These are phyloP conservation scores for Nettapus auritus DNA, from an alignment of 2,113 vertebrate species.

Conservation along the genomic window DNA sequence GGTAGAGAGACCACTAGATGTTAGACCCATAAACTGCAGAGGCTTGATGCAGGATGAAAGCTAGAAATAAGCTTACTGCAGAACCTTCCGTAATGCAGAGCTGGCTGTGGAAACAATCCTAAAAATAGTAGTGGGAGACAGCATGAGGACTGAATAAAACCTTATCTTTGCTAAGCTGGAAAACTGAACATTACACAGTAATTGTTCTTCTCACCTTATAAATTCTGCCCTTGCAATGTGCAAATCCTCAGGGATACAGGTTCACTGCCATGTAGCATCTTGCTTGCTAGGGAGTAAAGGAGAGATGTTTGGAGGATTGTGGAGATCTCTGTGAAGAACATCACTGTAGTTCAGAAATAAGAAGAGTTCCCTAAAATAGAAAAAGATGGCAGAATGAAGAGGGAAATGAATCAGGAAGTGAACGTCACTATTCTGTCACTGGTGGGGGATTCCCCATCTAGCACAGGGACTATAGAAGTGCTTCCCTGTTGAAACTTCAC, in stretches of 20 bases:
- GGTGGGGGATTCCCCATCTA: neutral
- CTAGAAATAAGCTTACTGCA: neutral
- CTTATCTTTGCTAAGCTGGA: constrained; percentile 1
- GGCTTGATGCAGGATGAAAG: neutral
- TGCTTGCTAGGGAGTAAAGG: neutral
- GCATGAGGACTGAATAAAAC: neutral
- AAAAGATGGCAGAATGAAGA: neutral
- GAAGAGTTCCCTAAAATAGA: neutral
- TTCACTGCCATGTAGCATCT: neutral
- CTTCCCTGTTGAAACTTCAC: constrained; percentile 14
- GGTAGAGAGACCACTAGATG: neutral
- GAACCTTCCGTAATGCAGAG: neutral
- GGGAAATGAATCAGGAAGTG: neutral
- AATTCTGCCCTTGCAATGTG: constrained; percentile 1
- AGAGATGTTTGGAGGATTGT: neutral
- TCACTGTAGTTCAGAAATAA: neutral
- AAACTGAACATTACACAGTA: neutral
- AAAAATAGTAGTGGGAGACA: neutral
- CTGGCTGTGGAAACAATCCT: neutral
- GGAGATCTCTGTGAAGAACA: neutral
- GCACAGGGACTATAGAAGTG: neutral
- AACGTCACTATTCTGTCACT: neutral
- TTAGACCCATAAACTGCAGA: neutral
- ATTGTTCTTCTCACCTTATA: constrained; percentile 31
- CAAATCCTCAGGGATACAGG: neutral